These are phyloP conservation scores for Drosophila pseudoananassae DNA, from an alignment of 1,140 invertebrate genomes.

Conservation along the genomic window DNA sequence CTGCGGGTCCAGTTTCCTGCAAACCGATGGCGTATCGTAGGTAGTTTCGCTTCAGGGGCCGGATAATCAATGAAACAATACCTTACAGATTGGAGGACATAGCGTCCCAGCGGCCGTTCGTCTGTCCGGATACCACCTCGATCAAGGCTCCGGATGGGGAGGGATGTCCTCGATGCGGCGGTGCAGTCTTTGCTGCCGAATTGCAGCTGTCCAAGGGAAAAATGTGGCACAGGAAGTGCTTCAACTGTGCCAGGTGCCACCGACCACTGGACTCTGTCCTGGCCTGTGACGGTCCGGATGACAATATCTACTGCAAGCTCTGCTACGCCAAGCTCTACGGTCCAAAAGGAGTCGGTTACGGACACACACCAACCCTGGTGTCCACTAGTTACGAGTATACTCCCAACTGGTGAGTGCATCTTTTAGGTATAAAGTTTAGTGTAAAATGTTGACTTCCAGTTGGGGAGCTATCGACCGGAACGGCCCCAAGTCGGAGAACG, in stretches of 20 bases:
- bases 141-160: conserved; percentile 94
- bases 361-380: conserved; percentile 93
- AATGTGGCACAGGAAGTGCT: conserved; percentile 98
- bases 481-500: conserved; percentile 81
- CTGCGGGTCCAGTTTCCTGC: conserved; percentile 96
- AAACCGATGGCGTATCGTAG: conserved; percentile 92
- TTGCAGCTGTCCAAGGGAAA: conserved; percentile 96
- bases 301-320: conserved; percentile 94
- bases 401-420: conserved; percentile 30
- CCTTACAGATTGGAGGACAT: conserved; percentile 22
- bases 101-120: conserved; percentile 88
- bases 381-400: conserved; percentile 90
- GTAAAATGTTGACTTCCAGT: conserved; percentile 14
- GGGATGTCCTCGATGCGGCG: conserved; percentile 95
- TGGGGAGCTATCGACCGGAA: conserved; percentile 42
- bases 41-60: not conserved
- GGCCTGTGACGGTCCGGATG: conserved; percentile 94
- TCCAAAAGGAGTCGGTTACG: conserved; percentile 95
- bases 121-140: conserved; percentile 93
- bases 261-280: conserved; percentile 96
- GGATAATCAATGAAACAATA: not conserved
- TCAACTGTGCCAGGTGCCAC: conserved; percentile 96
- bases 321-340: conserved; percentile 96
- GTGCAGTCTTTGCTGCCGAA: conserved; percentile 96
- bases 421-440: not conserved